Percentiles rank a stretch among this genome's conserved stretches.
Conservation (phyloP, 2,113 vertebrate species). For the Gobiocypris rarus region DNA sequence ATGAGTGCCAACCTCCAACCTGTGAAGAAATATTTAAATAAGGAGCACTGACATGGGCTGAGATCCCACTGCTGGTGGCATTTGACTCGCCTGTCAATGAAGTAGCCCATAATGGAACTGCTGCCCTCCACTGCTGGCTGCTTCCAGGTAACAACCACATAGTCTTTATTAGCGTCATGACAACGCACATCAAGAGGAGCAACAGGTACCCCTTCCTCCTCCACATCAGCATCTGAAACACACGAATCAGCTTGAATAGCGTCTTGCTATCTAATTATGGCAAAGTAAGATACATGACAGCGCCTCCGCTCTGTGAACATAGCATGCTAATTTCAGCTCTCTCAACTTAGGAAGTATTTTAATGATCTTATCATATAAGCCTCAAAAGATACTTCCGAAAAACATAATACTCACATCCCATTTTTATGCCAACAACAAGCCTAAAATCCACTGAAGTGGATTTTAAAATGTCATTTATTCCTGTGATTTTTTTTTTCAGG, state of each 20-base stretch:
- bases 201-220: conserved; percentile 88
- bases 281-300: conserved; percentile 50
- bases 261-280: conserved; percentile 61
- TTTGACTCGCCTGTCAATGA: conserved; percentile 87
- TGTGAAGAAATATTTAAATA: conserved; percentile 61
- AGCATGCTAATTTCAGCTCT: conserved; percentile 14
- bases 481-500: too few species aligned
- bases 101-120: conserved; percentile 91
- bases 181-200: conserved; percentile 91
- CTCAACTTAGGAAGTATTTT: not conserved
- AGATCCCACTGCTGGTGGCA: not conserved
- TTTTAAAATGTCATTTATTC: not conserved
- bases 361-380: not conserved
- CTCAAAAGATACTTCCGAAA: not conserved
- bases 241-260: conserved; percentile 42
- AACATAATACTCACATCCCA: not conserved
- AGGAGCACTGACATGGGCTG: not conserved
- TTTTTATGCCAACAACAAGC: not conserved
- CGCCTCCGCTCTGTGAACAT: not conserved
- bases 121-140: conserved; percentile 94
- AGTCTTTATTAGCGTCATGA: conserved; percentile 96
- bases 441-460: not conserved
- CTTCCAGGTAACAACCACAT: conserved; percentile 97
- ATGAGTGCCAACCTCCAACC: conserved; percentile 91
- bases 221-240: conserved; percentile 86